A percentile compares a stretch with the other conserved stretches of the same genome.
These are phyloP conservation scores for Ylistrum balloti DNA, from an alignment of 1,140 invertebrate species.

Conservation along the genomic window DNA sequence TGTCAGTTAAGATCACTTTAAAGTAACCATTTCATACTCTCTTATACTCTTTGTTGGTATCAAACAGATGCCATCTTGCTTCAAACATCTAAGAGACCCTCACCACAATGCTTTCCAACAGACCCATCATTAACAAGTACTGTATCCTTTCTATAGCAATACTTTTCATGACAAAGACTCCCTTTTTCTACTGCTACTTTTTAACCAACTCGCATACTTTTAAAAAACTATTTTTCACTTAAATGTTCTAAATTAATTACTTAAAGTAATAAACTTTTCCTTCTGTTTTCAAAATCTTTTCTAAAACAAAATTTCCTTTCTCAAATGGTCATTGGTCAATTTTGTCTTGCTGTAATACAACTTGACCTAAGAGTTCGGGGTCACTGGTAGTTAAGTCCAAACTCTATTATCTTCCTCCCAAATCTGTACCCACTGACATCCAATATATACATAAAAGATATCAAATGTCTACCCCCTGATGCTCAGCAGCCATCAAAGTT, in stretches of 20 bases:
- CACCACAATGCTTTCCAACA: neutral
- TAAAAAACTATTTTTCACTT: too few species aligned
- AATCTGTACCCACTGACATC: neutral
- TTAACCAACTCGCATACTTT: too few species aligned
- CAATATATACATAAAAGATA: slow-evolving; percentile 20
- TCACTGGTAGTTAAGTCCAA: neutral
- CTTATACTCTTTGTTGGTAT: neutral
- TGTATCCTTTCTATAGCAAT: neutral
- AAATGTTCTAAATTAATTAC: too few species aligned
- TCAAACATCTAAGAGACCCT: neutral
- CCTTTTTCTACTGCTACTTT: too few species aligned
- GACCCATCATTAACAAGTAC: slow-evolving; percentile 21
- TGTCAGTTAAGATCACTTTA: neutral
- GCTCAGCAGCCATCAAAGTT: neutral
- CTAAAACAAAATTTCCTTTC: too few species aligned
- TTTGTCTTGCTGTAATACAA: neutral
- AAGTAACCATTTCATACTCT: neutral
- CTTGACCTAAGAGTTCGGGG: neutral
- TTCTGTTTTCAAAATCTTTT: too few species aligned
- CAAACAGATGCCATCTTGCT: neutral
- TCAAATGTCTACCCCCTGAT: neutral
- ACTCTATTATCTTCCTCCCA: neutral
- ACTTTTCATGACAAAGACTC: neutral
- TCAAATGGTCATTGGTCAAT: neutral
- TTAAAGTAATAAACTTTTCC: too few species aligned